Evolutionary conservation across 2,797 vertebrate species (phyloP).

Genomic region (Podargus strigoides): DNA sequence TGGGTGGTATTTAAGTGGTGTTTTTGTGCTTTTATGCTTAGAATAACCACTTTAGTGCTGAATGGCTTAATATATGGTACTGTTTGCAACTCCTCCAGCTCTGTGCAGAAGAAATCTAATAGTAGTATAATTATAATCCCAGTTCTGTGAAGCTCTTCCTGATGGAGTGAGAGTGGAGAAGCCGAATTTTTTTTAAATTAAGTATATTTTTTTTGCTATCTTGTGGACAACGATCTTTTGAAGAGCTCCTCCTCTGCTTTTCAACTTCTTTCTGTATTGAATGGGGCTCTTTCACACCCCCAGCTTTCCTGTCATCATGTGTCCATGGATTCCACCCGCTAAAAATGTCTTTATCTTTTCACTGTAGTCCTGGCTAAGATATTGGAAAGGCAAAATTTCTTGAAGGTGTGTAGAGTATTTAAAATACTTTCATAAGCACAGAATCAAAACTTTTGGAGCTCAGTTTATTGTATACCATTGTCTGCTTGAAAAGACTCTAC

Average conservation of each 20-base stretch:
- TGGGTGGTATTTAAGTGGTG: neutral
- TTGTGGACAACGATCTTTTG: neutral
- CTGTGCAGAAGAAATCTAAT: neutral
- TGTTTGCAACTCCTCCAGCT: neutral
- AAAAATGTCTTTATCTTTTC: neutral
- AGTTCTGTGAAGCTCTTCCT: neutral
- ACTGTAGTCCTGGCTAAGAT: neutral
- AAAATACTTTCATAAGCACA: neutral
- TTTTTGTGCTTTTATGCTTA: neutral
- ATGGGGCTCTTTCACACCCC: neutral
- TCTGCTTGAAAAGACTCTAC: neutral
- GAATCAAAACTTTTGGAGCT: neutral
- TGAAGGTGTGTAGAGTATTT: neutral
- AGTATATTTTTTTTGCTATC: neutral
- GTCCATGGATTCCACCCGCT: neutral
- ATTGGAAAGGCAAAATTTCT: neutral
- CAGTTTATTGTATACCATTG: neutral
- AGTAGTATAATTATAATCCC: neutral
- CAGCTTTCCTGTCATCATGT: fast-evolving
- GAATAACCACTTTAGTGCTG: neutral
- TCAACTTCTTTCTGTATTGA: neutral
- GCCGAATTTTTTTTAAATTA: neutral
- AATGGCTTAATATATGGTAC: neutral
- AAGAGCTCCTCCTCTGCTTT: neutral
- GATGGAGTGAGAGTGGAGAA: neutral